Evolutionary conservation across 2,113 vertebrate species (phyloP), one percentile per base, ranked within the genome.

Genomic region (Lepus timidus): DNA sequence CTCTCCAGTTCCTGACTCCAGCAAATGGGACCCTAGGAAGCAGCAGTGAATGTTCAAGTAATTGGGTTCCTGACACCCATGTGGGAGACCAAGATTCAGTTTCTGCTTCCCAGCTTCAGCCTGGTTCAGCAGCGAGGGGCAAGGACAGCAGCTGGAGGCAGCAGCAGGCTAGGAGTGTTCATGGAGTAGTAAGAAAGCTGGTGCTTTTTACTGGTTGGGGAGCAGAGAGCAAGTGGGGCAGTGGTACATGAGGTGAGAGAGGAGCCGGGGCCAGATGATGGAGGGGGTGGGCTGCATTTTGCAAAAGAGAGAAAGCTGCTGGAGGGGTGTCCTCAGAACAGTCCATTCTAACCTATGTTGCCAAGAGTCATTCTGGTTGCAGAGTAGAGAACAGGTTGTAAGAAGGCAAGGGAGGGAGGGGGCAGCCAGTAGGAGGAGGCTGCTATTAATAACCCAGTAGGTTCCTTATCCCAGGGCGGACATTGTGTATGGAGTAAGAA

Each of bases 111-210:
- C 13, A 58, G 55, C 55, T 19, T 58, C 55, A 58, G 55, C 55
- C 55, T 58, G 55, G 19, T 16, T 16, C 14, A 19, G 12, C 55
- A 14, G 19, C 55, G 1, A 58, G 17, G 16, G 79, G 51, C 49
- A 12, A 23, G 16, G 16, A 6, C 51, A 36, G 29, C 29, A 4
- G 68, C 11, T 9, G 22, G 23, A 14, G 25, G 27, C 17, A n/a
- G 55, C 2, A 2, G 23, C 36, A 36, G 27, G 6, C 0, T 64
- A 29, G 10, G 11, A 1, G 19, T 25, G 9, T 52, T 68, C 9
- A 49, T 36, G 23, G 64, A 49, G 10, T 6, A 51, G 1, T 17
- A 70, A 29, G 36, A n/a, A 61, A 2, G 33, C 33, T 65, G 29
- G 19, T 16, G 27, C 49, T 44, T 44, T 44, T 44, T 44, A 6